Evolutionary conservation across 2,797 vertebrate species (phyloP), one percentile per base, ranked within the genome.

Genomic region (Hypotaenidia okinawae): DNA sequence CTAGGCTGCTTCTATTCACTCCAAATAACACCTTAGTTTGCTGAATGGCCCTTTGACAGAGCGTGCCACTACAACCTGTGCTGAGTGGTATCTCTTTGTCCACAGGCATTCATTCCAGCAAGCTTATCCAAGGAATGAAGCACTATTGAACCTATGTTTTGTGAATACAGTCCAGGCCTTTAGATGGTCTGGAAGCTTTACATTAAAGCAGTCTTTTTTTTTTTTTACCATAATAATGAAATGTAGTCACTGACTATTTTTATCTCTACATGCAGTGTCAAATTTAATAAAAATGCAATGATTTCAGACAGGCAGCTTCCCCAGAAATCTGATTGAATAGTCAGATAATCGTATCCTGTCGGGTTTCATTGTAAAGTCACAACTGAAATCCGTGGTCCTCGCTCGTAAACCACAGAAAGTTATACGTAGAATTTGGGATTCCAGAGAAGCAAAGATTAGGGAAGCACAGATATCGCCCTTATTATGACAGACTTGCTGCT

Each of bases 281-380:
- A 85, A 78, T 91, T 75, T 68, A 89, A 94, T 81, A 94, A 93
- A 93, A 93, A 84, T 85, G 54, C 66, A 75, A 10, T 17, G 23
- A 81, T 75, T 85, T 79, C 54, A 83, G 82, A 39, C 59, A 68
- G 68, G 78, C 45, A 88, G 24, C 82, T 87, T 88, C 62, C 58
- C 45, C 1, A 1, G 45, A 68, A 92, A 91, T 87, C 33, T 81
- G 72, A 87, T 91, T 93, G 54, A 57, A 32, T 92, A 92, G 89
- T 94, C 91, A 89, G 47, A 87, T 91, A 87, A 91, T 74, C 78
- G 43, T 19, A 72, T 66, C 54, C 51, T 75, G 54, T 62, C 2
- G 0, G 62, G 54, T 89, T 92, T 87, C 82, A 32, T 77, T 93
- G 73, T 66, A 72, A 75, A 74, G 33, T 64, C 58, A 62, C 69